Base-by-base conservation (phyloP, 1,140 invertebrate species). In the Riptortus pedestris region DNA sequence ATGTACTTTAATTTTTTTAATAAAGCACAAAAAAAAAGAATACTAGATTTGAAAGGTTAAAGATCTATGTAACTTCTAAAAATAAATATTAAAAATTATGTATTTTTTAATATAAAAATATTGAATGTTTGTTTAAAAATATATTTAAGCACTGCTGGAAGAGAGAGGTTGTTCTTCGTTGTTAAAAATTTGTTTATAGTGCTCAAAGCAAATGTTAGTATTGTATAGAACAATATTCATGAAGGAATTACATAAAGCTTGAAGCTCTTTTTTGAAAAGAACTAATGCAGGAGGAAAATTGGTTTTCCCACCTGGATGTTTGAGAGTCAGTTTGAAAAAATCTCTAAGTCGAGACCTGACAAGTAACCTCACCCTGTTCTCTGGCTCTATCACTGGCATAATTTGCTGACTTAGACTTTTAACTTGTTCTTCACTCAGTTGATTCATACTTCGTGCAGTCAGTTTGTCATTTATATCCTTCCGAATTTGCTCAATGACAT, bases 401-500 rank as follows among this genome's bases (percentile, higher is more conserved):
- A 61, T 47, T n/a, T 63, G 47, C n/a, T 55, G 28, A 29, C 0
- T 5, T 38, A 52, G 51, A 24, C 51, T 26, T 7, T 2, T 22
- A 33, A 24, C 28, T n/a, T 29, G 26, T 24, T 27, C 27, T 16
- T 63, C 62, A 12, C 27, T 33, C 11, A 63, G n/a, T 14, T 2
- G 16, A 31, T n/a, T n/a, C 27, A 55, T 33, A 9, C 33, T 28
- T 22, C 28, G 29, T 38, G 14, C n/a, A 2, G 51, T 16, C 27
- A 55, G 51, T 16, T 63, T 52, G 11, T 31, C 28, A 51, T 63
- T 57, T 4, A 51, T 27, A 24, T 63, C 62, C 27, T 52, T 63
- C 47, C 33, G 55, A 12, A 63, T 24, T 31, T 63, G 62, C 18
- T 63, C 62, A 12, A 63, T 31, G 2, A 63, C 28, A 38, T 63